Evolutionary conservation across 2,797 vertebrate species (phyloP), one percentile per base, ranked within the genome.

Genomic region (Ispidina lecontei): DNA sequence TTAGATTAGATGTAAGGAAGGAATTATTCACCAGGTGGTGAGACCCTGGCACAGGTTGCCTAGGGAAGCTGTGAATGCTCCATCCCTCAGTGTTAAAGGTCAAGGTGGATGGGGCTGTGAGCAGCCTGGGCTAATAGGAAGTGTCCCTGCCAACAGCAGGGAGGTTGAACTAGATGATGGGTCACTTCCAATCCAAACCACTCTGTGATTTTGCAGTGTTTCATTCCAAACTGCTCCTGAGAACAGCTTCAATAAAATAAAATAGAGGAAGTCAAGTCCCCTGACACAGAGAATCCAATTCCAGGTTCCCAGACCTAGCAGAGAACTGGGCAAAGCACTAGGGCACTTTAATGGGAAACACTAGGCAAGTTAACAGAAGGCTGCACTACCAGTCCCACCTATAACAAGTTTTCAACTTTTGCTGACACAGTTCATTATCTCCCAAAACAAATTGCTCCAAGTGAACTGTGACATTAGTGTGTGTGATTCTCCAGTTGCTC

Each of bases 341-440:
- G 10, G 26, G 33, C 10, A n/a, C 46, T 90, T 75, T 23, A 43
- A 8, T 25, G 60, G 68, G 23, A 83, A 87, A 52, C 0, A 1
- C 31, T 12, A 28, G 47, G 20, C 69, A 52, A 70, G 68, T 51
- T 74, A 64, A 29, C 31, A 62, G 26, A 9, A 74, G 68, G 58
- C 37, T 58, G 37, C 29, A 15, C 62, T 14, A 17, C 28, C 49
- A 84, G 60, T 60, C 80, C 56, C 80, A 86, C 74, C 85, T 87
- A 29, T 3, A 79, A 29, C 28, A 76, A 91, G 55, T 47, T 29
- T 62, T 43, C 59, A 88, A 94, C 89, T 89, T 94, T 15, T 90
- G 94, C 93, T 93, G 90, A 95, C 84, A 91, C 81, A 80, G 85
- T 94, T 95, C 83, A 91, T 94, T 89, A 96, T 94, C 92, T 78